phyloP scores from a whole-genome alignment of 2,113 vertebrate species.

The Perccottus glenii region DNA sequence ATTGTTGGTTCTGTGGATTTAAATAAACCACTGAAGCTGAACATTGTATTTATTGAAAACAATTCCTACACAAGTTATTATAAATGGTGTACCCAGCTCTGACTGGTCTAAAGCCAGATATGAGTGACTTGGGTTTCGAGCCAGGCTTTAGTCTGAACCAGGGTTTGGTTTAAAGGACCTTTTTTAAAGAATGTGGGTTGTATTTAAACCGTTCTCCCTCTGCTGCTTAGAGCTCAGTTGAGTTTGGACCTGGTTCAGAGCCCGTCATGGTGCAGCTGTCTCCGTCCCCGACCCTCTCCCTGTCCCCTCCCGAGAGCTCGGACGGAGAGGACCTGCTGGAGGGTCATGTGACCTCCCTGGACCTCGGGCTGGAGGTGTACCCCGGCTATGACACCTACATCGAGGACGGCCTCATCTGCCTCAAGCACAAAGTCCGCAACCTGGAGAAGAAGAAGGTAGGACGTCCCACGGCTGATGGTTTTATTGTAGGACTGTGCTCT shows the following conservation, averaged over 20 bases:
- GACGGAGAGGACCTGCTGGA: slow-evolving; percentile 70
- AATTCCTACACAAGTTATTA: too few species aligned
- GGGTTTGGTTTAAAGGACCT: too few species aligned
- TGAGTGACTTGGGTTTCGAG: too few species aligned
- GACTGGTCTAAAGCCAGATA: too few species aligned
- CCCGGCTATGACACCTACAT: slow-evolving; percentile 92
- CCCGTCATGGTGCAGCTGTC: slow-evolving; percentile 89
- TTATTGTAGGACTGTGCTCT: too few species aligned
- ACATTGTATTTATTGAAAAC: too few species aligned
- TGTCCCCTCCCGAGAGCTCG: slow-evolving; percentile 67
- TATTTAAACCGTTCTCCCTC: neutral
- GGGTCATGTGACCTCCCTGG: slow-evolving; percentile 59
- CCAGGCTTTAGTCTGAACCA: too few species aligned
- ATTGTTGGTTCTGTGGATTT: too few species aligned
- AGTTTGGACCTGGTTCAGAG: slow-evolving; percentile 2
- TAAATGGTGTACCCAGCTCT: too few species aligned
- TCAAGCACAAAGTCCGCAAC: slow-evolving; percentile 97
- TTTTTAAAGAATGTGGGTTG: neutral
- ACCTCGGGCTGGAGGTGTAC: slow-evolving; percentile 80
- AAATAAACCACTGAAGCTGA: too few species aligned
- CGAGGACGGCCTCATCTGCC: slow-evolving; percentile 94
- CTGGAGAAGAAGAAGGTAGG: slow-evolving; percentile 97
- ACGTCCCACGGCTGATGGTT: too few species aligned
- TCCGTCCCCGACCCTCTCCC: slow-evolving; percentile 70
- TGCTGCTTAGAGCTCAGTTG: neutral